phyloP scores from a whole-genome alignment of 2,797 vertebrate species.

The Chromis chromis region DNA sequence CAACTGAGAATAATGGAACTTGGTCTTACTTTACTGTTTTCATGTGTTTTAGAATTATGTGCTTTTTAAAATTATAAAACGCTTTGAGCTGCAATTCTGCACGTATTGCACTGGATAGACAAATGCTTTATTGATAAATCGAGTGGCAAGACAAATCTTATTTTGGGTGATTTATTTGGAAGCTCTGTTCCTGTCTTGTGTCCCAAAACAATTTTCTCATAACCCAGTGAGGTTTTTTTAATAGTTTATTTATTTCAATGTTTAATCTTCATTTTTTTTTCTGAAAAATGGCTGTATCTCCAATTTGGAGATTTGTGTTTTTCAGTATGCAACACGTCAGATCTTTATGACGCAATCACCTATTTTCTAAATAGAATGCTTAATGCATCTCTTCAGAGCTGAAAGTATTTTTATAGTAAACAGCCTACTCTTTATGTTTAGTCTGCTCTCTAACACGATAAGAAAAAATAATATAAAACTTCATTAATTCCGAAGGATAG shows the following conservation, averaged over 20 bases:
- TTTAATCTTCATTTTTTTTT: no score
- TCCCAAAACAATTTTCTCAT: background rate
- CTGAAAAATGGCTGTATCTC: no score
- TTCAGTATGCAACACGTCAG: no score
- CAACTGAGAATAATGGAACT: constrained; percentile 44
- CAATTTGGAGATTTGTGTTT: background rate
- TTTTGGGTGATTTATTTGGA: background rate
- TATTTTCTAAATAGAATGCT: no score
- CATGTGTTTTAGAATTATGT: constrained; percentile 1
- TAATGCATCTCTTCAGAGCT: no score
- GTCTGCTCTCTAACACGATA: background rate
- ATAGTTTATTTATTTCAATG: no score
- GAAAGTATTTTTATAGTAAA: background rate
- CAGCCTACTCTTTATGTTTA: background rate
- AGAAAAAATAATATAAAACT: no score
- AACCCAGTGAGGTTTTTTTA: no score
- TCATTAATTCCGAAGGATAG: no score
- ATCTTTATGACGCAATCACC: no score
- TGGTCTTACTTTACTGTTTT: constrained; percentile 1
- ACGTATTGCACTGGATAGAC: background rate
- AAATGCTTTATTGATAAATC: background rate
- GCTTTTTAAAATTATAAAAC: background rate
- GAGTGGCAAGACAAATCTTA: background rate
- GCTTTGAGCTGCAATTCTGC: background rate
- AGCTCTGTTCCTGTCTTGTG: no score